Base-by-base conservation (phyloP, 2,888 invertebrate species). In the Pantelozetes paolii region DNA sequence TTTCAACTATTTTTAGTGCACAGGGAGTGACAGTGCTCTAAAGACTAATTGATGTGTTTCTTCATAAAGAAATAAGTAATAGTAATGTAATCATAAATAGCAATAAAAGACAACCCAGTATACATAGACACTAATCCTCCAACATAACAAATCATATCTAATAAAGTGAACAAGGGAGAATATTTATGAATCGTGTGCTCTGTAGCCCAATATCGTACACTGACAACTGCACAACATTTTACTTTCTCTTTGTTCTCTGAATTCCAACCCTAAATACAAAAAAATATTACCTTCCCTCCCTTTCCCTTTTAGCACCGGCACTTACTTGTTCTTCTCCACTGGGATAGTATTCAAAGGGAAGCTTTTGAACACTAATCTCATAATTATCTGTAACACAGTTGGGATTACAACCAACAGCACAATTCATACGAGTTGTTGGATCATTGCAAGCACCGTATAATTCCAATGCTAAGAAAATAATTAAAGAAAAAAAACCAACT, bases 111-210 rank as follows among this genome's bases (percentile, higher is more conserved):
- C 11, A 62, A 8, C 11, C 62, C 62, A 15, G 62, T 62, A 62
- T 62, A 62, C 62, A 62, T 62, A 30, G 62, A 62, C 1, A 32
- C 62, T 32, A 62, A 18, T 30, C 62, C 62, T 32, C 62, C 62
- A n/a, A 62, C 32, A 15, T 62, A 32, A 18, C 62, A 62, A 15
- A 62, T 6, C 62, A 62, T 62, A 15, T 62, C 62, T 5, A 62
- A 32, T n/a, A 32, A 2, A 11, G 62, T 30, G 18, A 62, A 62
- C 18, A 32, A 15, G 6, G 62, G 62, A 1, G 30, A 62, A 32
- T 62, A 62, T 5, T 62, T 62, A 26, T 62, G 26, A 9, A 62
- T 28, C 1, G 62, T 62, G 18, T 32, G 62, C 32, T 62, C 62
- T 18, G 62, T 62, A 15, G 62, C 5, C 32, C 62, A 28, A 32